Base-by-base conservation (phyloP, 2,888 invertebrate species). In the Hydriomena furcata region DNA sequence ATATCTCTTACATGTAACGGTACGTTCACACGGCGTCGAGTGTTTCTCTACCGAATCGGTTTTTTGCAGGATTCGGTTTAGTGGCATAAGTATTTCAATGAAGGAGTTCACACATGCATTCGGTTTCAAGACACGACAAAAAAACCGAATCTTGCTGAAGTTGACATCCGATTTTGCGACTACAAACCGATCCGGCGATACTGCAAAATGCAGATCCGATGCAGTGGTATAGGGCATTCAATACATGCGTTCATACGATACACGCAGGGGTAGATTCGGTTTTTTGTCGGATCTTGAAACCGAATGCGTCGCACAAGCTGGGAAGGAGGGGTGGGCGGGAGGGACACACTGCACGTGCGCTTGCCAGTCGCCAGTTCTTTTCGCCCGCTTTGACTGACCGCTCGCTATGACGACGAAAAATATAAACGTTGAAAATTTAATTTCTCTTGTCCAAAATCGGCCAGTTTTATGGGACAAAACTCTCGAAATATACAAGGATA, bases 31-130 rank as follows among this genome's bases (percentile, higher is more conserved):
- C 55, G 50, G 50, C 55, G 47, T 55, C 51, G 55, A 51, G 51
- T 55, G 47, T 51, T 55, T 55, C 50, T 55, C 53, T 54, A 49
- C 45, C 53, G 53, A 35, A 54, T 53, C 57, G 52, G 50, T 57
- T 54, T 54, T 58, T 60, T 56, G 56, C 47, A 53, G 56, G 52
- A 53, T 57, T 50, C 56, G 58, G 59, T 57, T 58, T 52, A 59
- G 57, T 57, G 32, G 44, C 49, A 54, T 21, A 8, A 55, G 52
- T 54, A 58, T 58, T 58, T 54, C 51, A 53, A 57, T 54, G 49
- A 52, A 54, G 4, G 54, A 58, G 58, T 58, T 54, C 58, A 52
- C 54, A 58, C 58, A 52, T 54, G 57, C 57, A 54, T 58, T 54
- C 52, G 28, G 54, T 58, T 49, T 54, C 42, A 53, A 57, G 51